Base-by-base conservation (phyloP, 2,888 invertebrate species). In the Polylopha cassiicola region DNA sequence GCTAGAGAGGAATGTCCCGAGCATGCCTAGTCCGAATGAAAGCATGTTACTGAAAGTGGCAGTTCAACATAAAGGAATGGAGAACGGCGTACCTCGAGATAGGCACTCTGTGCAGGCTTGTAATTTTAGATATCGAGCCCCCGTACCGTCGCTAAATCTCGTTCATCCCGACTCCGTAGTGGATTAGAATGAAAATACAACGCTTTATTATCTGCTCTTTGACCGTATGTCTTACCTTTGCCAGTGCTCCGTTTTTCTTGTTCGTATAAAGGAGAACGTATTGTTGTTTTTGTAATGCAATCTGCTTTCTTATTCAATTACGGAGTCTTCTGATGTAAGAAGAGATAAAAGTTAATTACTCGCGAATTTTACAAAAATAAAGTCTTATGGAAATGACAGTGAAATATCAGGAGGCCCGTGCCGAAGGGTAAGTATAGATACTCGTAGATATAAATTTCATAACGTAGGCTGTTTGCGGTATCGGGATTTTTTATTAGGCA, bases 151-250 rank as follows among this genome's bases (percentile, higher is more conserved):
- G 66, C 74, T n/a, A n/a, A n/a, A n/a, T n/a, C 64, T 55, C 55
- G 55, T 69, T 69, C 73, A 60, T 58, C 63, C 70, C 69, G 52
- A 59, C 64, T 65, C 63, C 62, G 50, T 64, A 64, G 65, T 61
- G 73, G 79, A 81, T 81, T 79, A 82, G 70, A 79, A 79, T 78
- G 80, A 77, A 74, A 81, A 78, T 72, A 81, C 80, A 76, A 78
- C 73, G 75, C 65, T 78, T 76, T 79, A 79, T 80, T 80, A 81
- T 79, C 73, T 76, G 76, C 63, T 64, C 68, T 79, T 76, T 81
- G 81, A 79, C 78, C 78, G 73, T 77, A 68, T 72, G 73, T 73
- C 74, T 79, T 75, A 77, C 73, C 71, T 75, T 71, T 63, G 42
- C 65, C 54, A 48, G 65, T 59, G 58, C 60, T 58, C 60, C 63